A percentile compares a stretch with the other conserved stretches of the same genome.
Evolutionary conservation across 2,797 vertebrate species (phyloP).

Genomic region (Poeciliopsis presidionis): DNA sequence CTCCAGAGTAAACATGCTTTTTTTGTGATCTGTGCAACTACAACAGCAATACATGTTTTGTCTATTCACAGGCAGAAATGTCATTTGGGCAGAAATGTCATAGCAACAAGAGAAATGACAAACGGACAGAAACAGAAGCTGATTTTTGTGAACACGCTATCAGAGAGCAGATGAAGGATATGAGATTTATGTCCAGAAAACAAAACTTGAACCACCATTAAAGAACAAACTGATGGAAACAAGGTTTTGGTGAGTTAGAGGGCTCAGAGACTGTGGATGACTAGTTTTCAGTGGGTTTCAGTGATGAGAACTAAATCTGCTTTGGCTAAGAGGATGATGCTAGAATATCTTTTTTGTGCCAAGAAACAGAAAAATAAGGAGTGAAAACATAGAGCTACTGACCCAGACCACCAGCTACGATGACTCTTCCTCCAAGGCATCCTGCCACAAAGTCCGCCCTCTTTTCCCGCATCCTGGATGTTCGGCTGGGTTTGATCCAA

Average conservation of each 20-base stretch:
- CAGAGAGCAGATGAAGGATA: neutral
- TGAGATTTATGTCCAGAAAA: neutral
- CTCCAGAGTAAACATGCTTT: neutral
- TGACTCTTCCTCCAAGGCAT: conserved; percentile 89
- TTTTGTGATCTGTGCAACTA: neutral
- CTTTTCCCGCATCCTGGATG: conserved; percentile 93
- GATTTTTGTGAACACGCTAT: neutral
- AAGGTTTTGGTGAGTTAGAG: neutral
- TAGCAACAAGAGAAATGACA: neutral
- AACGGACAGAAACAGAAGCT: neutral
- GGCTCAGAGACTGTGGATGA: neutral
- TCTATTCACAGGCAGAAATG: neutral
- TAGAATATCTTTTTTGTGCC: neutral
- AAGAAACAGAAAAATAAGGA: neutral
- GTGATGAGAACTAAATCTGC: neutral
- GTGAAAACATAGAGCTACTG: conserved; percentile 51
- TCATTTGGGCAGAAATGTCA: neutral
- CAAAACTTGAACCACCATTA: neutral
- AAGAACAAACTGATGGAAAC: neutral
- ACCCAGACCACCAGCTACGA: conserved; percentile 93
- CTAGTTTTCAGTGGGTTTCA: neutral
- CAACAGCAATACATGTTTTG: neutral
- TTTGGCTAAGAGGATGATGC: neutral
- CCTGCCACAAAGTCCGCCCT: conserved; percentile 95
- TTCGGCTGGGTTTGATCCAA: conserved; percentile 90